Evolutionary conservation across 2,797 vertebrate genomes (phyloP), one percentile per base, ranked within the genome.

Genomic region (Argyrosomus regius): DNA sequence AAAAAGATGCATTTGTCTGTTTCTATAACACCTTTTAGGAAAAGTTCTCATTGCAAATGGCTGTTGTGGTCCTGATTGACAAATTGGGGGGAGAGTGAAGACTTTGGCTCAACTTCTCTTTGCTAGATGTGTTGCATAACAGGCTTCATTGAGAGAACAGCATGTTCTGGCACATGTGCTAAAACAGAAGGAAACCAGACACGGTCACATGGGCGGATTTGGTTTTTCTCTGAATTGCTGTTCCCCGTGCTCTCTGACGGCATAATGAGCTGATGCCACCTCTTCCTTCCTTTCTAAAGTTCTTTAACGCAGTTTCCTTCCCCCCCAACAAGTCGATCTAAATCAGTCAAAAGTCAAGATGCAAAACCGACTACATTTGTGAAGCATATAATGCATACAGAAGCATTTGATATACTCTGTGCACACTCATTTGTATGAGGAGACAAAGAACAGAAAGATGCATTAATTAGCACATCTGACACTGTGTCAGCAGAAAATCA

Each of bases 141-240:
- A 35, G 6, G 3, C 74, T 61, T 91, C 73, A 91, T 81, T 88
- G 61, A 93, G 85, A 91, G 94, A 90, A 95, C 95, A 91, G 3
- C 3, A 1, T 93, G 95, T 96, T 92, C 95, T 88, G 70, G 41
- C 69, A 48, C 64, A 73, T 46, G n/a, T 54, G 64, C 50, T 84
- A 26, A 84, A 75, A 87, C 88, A 91, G 91, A 81, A 96, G 95
- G 96, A 97, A 97, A 95, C 88, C 87, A 91, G 87, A 82, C 65
- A 0, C 28, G 67, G 90, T 94, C 93, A 95, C 91, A 89, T 85
- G 65, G 84, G 87, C 75, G 72, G 89, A 87, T 93, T 93, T 94
- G 94, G 94, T 96, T 96, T 97, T 97, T 96, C 96, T 96, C 82
- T 88, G 94, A 96, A 96, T 93, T 86, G 81, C 84, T 77, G 75